A percentile compares a stretch with the other conserved stretches of the same genome.
Evolutionary conservation across 2,888 invertebrate species (phyloP).

Genomic region (Macrosoma leucophasiata): DNA sequence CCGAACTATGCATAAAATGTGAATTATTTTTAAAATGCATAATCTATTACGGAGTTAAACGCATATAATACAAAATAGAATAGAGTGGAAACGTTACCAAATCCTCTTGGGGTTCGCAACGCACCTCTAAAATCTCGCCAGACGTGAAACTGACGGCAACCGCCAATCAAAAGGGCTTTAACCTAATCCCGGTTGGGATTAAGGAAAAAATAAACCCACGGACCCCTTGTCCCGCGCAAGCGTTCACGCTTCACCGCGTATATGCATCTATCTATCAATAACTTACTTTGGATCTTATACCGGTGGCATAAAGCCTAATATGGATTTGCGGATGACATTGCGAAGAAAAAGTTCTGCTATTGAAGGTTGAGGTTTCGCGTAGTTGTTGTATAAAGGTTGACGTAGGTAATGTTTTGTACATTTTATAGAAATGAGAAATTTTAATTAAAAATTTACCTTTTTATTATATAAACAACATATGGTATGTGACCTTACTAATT

Average conservation of each 20-base stretch:
- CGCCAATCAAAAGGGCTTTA: conserved; percentile 73
- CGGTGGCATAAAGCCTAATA: conserved; percentile 2
- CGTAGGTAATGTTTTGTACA: conserved; percentile 43
- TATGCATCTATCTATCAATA: conserved; percentile 25
- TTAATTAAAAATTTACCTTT: too few species aligned
- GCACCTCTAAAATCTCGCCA: conserved; percentile 36
- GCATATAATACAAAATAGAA: too few species aligned
- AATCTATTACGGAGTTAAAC: too few species aligned
- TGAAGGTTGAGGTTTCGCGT: conserved; percentile 68
- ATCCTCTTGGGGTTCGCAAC: conserved; percentile 32
- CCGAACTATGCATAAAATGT: too few species aligned
- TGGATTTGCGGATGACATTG: conserved; percentile 3
- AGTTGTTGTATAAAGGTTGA: conserved; percentile 60
- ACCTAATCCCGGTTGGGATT: conserved; percentile 72
- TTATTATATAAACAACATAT: too few species aligned
- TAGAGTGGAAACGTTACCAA: conserved; percentile 33
- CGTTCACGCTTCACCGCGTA: conserved; percentile 65
- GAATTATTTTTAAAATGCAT: too few species aligned
- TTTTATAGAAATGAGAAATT: too few species aligned
- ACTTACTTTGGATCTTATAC: conserved; percentile 26
- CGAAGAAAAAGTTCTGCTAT: conserved; percentile 44
- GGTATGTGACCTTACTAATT: too few species aligned
- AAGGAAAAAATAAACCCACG: conserved; percentile 67
- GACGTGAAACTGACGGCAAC: conserved; percentile 67
- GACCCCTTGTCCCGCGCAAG: conserved; percentile 62